phyloP scores from a whole-genome alignment of 2,888 invertebrate genomes.

The Chrysodeixis includens region DNA sequence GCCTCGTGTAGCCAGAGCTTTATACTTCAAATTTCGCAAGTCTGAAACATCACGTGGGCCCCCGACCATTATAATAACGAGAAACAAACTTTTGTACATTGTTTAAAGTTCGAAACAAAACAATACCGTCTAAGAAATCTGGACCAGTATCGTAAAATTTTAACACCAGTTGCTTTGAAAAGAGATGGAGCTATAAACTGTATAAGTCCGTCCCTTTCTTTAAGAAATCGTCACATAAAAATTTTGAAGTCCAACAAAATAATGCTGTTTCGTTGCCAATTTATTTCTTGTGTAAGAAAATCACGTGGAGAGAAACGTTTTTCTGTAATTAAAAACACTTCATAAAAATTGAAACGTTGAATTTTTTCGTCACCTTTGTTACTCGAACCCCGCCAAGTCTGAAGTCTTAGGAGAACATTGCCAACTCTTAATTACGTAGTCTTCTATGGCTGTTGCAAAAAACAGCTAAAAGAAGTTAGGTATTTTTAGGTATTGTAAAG shows the following conservation, averaged over 20 bases:
- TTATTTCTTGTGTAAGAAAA: not conserved
- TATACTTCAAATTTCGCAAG: not conserved
- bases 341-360: not conserved
- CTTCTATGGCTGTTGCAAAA: too few species aligned
- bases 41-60: not conserved
- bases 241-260: not conserved
- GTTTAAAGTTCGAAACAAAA: not conserved
- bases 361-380: not conserved
- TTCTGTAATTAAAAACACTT: not conserved
- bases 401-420: not conserved
- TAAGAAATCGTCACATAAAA: too few species aligned
- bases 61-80: conserved; percentile 1
- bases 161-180: not conserved
- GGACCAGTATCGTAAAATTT: not conserved
- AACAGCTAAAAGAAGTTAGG: too few species aligned
- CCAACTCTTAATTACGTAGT: not conserved
- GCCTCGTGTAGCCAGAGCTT: not conserved
- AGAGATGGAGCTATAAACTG: not conserved
- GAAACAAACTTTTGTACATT: not conserved
- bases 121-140: not conserved
- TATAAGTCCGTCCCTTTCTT: not conserved
- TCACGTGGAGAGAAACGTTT: not conserved
- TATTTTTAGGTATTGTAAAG: too few species aligned
- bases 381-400: too few species aligned
- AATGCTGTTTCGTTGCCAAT: not conserved